Conservation (phyloP, 1,140 invertebrate species). For the Lepidurus couesii region DNA sequence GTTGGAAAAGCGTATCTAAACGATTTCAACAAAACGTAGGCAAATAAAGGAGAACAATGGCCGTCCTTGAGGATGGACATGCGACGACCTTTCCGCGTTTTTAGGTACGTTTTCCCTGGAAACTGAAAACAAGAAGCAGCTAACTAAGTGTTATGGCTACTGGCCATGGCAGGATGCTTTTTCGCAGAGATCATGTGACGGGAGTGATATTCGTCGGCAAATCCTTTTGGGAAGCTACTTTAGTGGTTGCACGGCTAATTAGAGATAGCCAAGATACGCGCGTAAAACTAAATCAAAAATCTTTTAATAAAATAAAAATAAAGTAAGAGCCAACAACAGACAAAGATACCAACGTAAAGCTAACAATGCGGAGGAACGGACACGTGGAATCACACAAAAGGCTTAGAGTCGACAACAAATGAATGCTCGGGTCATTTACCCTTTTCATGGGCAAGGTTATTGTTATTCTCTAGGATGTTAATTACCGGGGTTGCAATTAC, state of each 20-base stretch:
- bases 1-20: neutral
- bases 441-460: neutral
- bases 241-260: constrained; percentile 9
- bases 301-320: neutral
- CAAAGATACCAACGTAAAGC: neutral
- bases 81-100: neutral
- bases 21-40: neutral
- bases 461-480: neutral
- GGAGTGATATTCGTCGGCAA: neutral
- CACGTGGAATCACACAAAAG: too few relatives aligned
- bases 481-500: constrained; percentile 2
- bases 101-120: neutral
- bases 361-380: too few relatives aligned
- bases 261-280: neutral
- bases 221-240: neutral
- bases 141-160: neutral
- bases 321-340: neutral
- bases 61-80: neutral
- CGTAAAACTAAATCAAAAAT: neutral
- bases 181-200: neutral
- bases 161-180: neutral
- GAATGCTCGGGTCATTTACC: neutral
- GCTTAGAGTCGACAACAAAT: too few relatives aligned
- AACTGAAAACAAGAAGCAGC: neutral
- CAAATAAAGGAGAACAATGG: neutral